Base-by-base conservation (phyloP, 1,140 invertebrate species). In the Brachionus koreanus region DNA sequence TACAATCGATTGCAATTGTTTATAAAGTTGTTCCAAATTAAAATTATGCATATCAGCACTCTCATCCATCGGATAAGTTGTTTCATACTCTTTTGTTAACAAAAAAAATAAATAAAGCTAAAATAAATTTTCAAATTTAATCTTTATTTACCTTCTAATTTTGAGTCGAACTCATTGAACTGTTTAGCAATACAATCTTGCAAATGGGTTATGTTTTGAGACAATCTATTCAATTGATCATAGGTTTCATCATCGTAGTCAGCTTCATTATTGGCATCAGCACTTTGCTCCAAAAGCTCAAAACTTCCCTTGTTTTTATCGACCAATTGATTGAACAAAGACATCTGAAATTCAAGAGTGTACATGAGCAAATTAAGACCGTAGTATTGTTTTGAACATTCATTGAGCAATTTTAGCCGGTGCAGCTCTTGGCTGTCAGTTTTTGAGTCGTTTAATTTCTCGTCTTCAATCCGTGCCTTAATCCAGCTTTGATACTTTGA, bases 321-420 rank as follows among this genome's bases (percentile, higher is more conserved):
- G 0, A 29, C 13, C 76, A 79, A n/a, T 23, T 79, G 76, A 61
- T 42, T 61, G 12, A 79, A 65, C 23, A 61, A 12, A 7, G 46
- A 61, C 76, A 79, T 79, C 33, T 79, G 33, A 65, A 42, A 79
- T 7, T 79, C 76, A 2, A 79, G 76, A 16, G 76, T 79, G 39
- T 61, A 79, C 76, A 79, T 79, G 3, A 79, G 19, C 49, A 79
- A 61, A 65, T 63, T 79, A 3, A 79, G 39, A 23, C 61, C 61
- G 25, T 79, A 79, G 39, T 79, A 79, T 7, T 39, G 46, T 33
- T 65, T 57, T 13, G 49, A 79, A 25, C 76, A 79, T 25, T 79
- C 76, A 13, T 79, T 79, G n/a, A 79, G 49, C 76, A 79, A 13
- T 37, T 61, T 65, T 0, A 79, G 23, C n/a, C 39, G 61, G 5